Base-by-base conservation (phyloP, 2,797 vertebrate genomes). In the Ataeniobius toweri region DNA sequence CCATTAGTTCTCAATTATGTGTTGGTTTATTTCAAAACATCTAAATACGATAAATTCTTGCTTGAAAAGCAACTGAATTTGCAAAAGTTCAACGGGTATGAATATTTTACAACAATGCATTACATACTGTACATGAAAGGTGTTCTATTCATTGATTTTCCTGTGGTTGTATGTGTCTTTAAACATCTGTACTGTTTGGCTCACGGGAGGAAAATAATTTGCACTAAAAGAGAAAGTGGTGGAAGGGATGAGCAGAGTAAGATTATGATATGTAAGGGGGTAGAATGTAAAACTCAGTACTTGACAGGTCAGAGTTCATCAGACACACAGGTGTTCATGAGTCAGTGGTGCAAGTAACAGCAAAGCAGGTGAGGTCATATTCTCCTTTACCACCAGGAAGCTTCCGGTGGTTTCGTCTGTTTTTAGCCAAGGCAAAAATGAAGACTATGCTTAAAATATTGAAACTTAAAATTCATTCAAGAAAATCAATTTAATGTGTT, bases 291-390 rank as follows among this genome's bases (percentile, higher is more conserved):
- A 22, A 75, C 58, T 88, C 18, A 78, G 26, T 70, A 20, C 31
- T 78, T 85, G 76, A 86, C 75, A 73, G 80, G 73, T 58, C 82
- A 82, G 58, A 79, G 80, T 85, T 85, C 4, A 2, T 86, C 80
- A 89, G 71, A 75, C 67, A 68, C 63, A 9, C 84, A 88, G 86
- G 82, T 88, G 86, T 82, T 73, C 18, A 28, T 89, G 87, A 87
- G 75, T 89, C 86, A 89, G 1, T 72, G 48, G 56, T 77, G 82
- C 5, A 46, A 51, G 50, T 41, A 83, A 71, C 61, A 83, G 74
- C 50, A 44, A 71, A 59, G 78, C 82, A 89, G 82, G 81, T 89
- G 85, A 85, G 83, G 72, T 84, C 84, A 86, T 82, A 65, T 84
- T 86, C 68, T 72, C 55, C 56, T 81, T 46, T 24, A 70, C 55